Evolutionary conservation across 2,797 vertebrate genomes (phyloP).

Genomic region (Ctenopoma multispine): DNA sequence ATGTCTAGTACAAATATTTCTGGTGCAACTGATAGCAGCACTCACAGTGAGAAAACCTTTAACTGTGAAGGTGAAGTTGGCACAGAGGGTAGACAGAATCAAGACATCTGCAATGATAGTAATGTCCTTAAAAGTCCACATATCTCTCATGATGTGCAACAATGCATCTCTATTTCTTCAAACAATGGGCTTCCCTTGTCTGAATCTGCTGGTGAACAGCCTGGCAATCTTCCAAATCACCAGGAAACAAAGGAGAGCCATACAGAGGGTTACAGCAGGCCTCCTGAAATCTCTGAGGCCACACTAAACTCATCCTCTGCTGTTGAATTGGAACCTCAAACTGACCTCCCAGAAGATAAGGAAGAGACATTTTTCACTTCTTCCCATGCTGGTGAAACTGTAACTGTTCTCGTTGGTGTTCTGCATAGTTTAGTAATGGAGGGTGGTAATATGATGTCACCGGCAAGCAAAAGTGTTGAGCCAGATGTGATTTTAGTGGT

Average conservation of each 20-base stretch:
- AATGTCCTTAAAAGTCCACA: constrained; percentile 66
- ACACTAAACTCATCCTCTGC: constrained; percentile 46
- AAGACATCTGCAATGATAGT: constrained; percentile 52
- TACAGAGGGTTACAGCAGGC: constrained; percentile 70
- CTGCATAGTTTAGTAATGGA: constrained; percentile 51
- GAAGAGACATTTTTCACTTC: constrained; percentile 46
- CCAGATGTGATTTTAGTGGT: constrained; percentile 25
- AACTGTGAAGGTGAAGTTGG: constrained; percentile 35
- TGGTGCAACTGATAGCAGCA: constrained; percentile 41
- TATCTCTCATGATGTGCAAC: constrained; percentile 67
- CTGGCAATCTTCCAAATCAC: constrained; percentile 73
- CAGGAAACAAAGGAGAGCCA: constrained; percentile 79
- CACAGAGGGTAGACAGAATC: constrained; percentile 41
- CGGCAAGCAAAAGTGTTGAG: constrained; percentile 32
- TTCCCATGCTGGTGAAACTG: constrained; percentile 28
- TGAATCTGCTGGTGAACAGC: constrained; percentile 62
- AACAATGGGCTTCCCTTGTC: constrained; percentile 77
- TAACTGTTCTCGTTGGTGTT: constrained; percentile 28
- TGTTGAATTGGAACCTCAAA: constrained; percentile 59
- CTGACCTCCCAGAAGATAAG: constrained; percentile 57
- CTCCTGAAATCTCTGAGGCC: constrained; percentile 67
- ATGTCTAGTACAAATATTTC: constrained; percentile 33
- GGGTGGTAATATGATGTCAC: constrained; percentile 28
- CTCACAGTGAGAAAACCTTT: constrained; percentile 22
- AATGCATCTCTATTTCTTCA: constrained; percentile 75